phyloP scores from a whole-genome alignment of 1,140 invertebrate genomes.

The Lasioglossum baleicum region DNA sequence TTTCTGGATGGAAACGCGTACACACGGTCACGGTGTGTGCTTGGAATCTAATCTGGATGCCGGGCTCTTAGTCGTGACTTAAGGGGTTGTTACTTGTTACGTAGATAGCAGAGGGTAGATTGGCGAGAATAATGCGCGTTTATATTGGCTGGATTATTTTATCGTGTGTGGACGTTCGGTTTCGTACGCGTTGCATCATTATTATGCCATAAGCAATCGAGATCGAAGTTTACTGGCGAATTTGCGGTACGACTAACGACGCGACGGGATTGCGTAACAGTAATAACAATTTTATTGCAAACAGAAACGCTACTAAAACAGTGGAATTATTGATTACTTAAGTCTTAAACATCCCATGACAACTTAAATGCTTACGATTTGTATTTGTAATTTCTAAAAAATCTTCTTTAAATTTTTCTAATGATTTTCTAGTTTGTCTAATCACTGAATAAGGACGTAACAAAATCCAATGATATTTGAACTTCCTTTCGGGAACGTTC shows the following conservation, averaged over 20 bases:
- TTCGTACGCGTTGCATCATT: neutral
- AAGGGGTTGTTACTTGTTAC: conserved; percentile 44
- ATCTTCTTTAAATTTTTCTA: no score
- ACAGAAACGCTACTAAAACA: no score
- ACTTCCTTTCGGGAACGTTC: neutral
- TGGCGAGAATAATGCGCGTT: conserved; percentile 6
- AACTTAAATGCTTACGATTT: no score
- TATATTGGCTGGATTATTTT: conserved; percentile 11
- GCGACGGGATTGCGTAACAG: no score
- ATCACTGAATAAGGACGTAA: no score
- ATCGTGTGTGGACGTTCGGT: conserved; percentile 6
- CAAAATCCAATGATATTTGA: no score
- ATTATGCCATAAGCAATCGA: neutral
- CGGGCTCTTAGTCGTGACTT: conserved; percentile 27
- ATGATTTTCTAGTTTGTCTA: no score
- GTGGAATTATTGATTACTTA: neutral
- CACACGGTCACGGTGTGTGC: neutral
- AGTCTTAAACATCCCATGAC: neutral
- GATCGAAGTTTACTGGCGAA: neutral
- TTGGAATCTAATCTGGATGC: conserved; percentile 42
- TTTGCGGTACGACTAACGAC: no score
- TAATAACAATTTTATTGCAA: no score
- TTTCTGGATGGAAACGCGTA: neutral
- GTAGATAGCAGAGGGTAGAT: conserved; percentile 18
- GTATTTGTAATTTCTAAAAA: no score